Evolutionary conservation across 1,140 invertebrate species (phyloP).

Genomic region (Pomacea maculata): DNA sequence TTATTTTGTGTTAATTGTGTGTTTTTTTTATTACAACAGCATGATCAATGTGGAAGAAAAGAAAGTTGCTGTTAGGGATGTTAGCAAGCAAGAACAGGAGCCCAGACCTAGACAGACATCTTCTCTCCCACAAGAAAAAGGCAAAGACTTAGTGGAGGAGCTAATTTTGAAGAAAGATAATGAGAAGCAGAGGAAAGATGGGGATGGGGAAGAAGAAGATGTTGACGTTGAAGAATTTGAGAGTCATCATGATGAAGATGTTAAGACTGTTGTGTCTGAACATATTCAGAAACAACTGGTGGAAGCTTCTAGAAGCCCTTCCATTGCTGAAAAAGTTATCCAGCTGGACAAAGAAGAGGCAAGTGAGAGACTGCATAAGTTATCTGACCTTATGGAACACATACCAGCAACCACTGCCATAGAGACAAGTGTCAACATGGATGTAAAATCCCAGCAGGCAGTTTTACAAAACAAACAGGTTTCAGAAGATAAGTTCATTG

Average conservation of each 20-base stretch:
- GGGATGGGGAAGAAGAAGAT: constrained; percentile 35
- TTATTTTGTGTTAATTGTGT: too few species aligned
- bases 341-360: constrained; percentile 19
- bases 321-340: not conserved
- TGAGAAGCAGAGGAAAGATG: constrained; percentile 22
- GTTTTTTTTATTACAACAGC: too few species aligned
- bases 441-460: constrained; percentile 11
- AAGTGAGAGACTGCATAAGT: constrained; percentile 25
- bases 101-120: constrained; percentile 12
- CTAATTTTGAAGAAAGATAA: constrained; percentile 20
- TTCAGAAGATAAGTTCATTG: not conserved
- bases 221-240: constrained; percentile 34
- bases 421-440: not conserved
- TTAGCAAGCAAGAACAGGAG: not conserved
- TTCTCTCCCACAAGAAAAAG: constrained; percentile 32
- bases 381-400: not conserved
- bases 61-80: too few species aligned
- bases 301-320: not conserved
- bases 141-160: not conserved
- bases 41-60: too few species aligned
- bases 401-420: not conserved
- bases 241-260: constrained; percentile 30
- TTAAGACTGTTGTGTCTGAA: constrained; percentile 7
- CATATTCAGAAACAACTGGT: constrained; percentile 32
- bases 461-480: not conserved